A percentile compares a stretch with the other conserved stretches of the same genome.
Evolutionary conservation across 1,140 invertebrate genomes (phyloP).

Genomic region (Notospermus geniculatus): DNA sequence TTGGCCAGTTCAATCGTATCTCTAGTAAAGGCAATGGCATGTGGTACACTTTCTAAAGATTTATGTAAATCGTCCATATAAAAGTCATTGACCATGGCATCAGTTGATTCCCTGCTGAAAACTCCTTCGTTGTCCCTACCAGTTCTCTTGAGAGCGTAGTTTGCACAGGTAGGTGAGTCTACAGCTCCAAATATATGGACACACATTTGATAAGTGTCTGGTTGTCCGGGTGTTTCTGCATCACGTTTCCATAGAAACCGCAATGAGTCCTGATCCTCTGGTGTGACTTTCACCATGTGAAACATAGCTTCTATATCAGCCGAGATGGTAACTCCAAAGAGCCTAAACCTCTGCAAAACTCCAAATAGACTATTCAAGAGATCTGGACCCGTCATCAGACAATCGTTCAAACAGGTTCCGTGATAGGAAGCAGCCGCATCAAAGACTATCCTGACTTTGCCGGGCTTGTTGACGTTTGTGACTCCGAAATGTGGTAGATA

Average conservation of each 20-base stretch:
- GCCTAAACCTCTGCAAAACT: conserved; percentile 19
- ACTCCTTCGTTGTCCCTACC: conserved; percentile 7
- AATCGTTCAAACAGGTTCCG: conserved; percentile 15
- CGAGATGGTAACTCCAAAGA: conserved; percentile 9
- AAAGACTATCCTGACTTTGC: neutral
- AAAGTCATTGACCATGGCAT: conserved; percentile 19
- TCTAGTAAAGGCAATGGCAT: neutral
- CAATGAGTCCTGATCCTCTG: conserved; percentile 12
- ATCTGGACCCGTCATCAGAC: conserved; percentile 13
- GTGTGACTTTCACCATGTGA: conserved; percentile 21
- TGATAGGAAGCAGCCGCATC: conserved; percentile 13
- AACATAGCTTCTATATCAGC: conserved; percentile 28
- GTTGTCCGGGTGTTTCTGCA: conserved; percentile 2
- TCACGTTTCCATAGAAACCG: conserved; percentile 18
- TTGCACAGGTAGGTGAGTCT: conserved; percentile 16
- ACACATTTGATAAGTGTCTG: conserved; percentile 18
- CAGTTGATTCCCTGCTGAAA: neutral
- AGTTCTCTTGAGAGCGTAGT: conserved; percentile 17
- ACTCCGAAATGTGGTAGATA: conserved; percentile 18
- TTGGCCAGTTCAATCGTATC: neutral
- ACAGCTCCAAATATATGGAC: conserved; percentile 23
- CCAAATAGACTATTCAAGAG: conserved; percentile 8
- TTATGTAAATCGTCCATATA: conserved; percentile 27
- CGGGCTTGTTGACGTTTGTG: conserved; percentile 4
- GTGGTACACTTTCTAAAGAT: neutral